Evolutionary conservation across 2,888 invertebrate species (phyloP).

Genomic region (Temnothorax unifasciatus): DNA sequence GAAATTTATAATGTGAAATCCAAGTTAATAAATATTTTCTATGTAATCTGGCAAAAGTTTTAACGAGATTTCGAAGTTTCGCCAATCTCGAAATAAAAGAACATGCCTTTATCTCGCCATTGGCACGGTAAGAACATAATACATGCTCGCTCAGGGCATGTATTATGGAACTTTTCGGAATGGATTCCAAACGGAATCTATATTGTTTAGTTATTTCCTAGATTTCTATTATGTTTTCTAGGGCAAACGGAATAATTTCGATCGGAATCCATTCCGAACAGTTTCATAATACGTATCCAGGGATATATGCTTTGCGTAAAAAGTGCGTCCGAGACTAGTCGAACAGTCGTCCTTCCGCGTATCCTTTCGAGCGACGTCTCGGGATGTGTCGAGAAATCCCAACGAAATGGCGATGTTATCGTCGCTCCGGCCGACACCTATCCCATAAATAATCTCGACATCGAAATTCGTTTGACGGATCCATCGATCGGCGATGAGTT

Average conservation of each 20-base stretch:
- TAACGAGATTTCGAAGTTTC: background rate
- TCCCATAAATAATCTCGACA: slow-evolving; percentile 72
- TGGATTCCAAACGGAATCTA: too few species aligned
- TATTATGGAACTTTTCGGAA: too few species aligned
- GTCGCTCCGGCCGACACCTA: slow-evolving; percentile 34
- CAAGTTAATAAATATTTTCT: background rate
- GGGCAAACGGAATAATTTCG: too few species aligned
- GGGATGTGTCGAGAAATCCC: slow-evolving; percentile 43
- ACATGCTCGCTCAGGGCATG: background rate
- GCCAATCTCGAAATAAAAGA: background rate
- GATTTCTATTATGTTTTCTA: too few species aligned
- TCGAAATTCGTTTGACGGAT: slow-evolving; percentile 74
- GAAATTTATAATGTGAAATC: background rate
- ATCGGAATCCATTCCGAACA: too few species aligned
- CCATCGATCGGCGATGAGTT: slow-evolving; percentile 69
- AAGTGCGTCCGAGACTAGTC: background rate
- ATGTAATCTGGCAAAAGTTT: background rate
- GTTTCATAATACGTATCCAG: too few species aligned
- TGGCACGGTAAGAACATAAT: background rate
- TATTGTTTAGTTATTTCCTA: too few species aligned
- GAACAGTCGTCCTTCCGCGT: background rate
- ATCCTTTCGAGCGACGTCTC: background rate
- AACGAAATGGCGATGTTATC: slow-evolving; percentile 26
- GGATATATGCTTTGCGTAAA: background rate
- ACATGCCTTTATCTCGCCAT: background rate